Percentiles rank a stretch among this genome's conserved stretches.
phyloP scores from a whole-genome alignment of 2,113 vertebrate genomes.

The Oxyura jamaicensis region DNA sequence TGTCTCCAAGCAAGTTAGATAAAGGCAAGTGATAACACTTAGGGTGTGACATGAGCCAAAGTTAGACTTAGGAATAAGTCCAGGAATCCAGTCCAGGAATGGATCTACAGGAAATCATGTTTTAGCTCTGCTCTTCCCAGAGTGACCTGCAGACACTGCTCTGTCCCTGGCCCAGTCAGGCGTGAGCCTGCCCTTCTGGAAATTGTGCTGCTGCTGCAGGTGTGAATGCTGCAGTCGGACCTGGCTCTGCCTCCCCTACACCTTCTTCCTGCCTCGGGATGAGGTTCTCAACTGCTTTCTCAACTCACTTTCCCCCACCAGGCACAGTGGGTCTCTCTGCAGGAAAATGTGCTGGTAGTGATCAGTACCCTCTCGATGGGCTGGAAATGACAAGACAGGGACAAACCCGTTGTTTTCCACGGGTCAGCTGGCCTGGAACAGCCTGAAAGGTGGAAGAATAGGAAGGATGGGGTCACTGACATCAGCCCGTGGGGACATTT shows the following conservation, averaged over 20 bases:
- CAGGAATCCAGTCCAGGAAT: not conserved
- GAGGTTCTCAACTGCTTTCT: not conserved
- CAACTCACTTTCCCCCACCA: accelerated
- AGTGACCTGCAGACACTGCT: no score
- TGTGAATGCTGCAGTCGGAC: not conserved
- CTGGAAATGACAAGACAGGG: not conserved
- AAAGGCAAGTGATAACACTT: accelerated
- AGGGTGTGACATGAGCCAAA: not conserved
- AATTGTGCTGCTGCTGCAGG: not conserved
- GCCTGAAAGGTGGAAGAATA: not conserved
- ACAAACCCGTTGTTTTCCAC: not conserved
- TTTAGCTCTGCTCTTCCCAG: not conserved
- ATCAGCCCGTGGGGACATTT: not conserved
- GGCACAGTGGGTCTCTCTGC: accelerated
- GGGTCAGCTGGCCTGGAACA: not conserved
- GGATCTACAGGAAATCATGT: not conserved
- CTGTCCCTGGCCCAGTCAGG: no score
- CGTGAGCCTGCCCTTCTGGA: not conserved
- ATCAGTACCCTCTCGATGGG: not conserved
- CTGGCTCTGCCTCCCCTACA: not conserved
- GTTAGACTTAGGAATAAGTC: not conserved
- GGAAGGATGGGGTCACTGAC: not conserved
- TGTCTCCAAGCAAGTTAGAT: not conserved
- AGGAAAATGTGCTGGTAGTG: no score
- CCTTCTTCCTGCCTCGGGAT: not conserved